Percentiles rank a stretch among this genome's conserved stretches.
Evolutionary conservation across 2,113 vertebrate species (phyloP).

Genomic region (Gymnobelideus leadbeateri): DNA sequence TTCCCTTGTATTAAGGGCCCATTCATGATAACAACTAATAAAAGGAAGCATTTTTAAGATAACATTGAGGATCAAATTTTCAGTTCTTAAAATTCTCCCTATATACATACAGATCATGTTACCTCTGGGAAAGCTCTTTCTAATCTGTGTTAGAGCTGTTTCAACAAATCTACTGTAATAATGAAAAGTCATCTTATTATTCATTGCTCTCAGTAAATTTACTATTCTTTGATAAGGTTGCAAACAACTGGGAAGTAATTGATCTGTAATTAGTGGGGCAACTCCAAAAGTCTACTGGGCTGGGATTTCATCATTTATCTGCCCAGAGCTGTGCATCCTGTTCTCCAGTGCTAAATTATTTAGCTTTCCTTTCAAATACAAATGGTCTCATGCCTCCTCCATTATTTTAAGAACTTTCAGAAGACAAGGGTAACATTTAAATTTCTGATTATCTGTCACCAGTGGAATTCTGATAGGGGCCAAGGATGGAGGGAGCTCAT

Average conservation of each 20-base stretch:
- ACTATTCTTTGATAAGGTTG: slow-evolving; percentile 87
- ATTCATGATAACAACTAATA: slow-evolving; percentile 75
- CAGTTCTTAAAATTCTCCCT: slow-evolving; percentile 78
- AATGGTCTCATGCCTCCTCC: slow-evolving; percentile 82
- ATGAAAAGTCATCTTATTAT: slow-evolving; percentile 87
- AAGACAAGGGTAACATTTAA: slow-evolving; percentile 84
- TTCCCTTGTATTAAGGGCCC: slow-evolving; percentile 45
- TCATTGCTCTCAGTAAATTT: slow-evolving; percentile 86
- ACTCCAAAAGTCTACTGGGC: slow-evolving; percentile 77
- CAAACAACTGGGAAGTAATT: slow-evolving; percentile 88
- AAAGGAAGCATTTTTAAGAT: slow-evolving; percentile 71
- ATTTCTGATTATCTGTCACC: slow-evolving; percentile 85
- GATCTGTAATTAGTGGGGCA: slow-evolving; percentile 88
- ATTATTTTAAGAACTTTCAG: slow-evolving; percentile 84
- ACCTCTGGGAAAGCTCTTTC: slow-evolving; percentile 83
- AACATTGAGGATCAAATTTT: slow-evolving; percentile 72
- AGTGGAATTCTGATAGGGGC: slow-evolving; percentile 70
- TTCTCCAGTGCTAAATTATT: slow-evolving; percentile 83
- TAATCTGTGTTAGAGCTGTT: slow-evolving; percentile 85
- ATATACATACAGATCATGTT: slow-evolving; percentile 75
- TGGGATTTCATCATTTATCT: slow-evolving; percentile 84
- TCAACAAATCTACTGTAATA: slow-evolving; percentile 87
- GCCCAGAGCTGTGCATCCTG: slow-evolving; percentile 74
- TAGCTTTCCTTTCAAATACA: slow-evolving; percentile 84
- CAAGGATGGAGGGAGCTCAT: slow-evolving; percentile 57